Evolutionary conservation across 2,113 vertebrate genomes (phyloP).

Genomic region (Haliaeetus leucogaster): DNA sequence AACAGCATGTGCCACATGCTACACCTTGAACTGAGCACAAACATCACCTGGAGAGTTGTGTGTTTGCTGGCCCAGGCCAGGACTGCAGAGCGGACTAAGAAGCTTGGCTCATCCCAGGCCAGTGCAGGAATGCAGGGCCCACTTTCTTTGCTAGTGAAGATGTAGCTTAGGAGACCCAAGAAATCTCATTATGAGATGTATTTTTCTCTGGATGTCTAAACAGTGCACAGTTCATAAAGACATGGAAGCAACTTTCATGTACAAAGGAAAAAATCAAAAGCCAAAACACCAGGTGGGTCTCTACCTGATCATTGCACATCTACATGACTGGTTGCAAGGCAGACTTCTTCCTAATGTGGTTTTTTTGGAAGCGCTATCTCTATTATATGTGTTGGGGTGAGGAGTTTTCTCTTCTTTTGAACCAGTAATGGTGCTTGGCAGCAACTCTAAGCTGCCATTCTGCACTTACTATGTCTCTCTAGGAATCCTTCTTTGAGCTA

Average conservation of each 20-base stretch:
- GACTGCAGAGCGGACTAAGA: too few relatives aligned
- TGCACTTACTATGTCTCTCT: not conserved
- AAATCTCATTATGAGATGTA: not conserved
- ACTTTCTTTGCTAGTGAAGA: not conserved
- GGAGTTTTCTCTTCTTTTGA: not conserved
- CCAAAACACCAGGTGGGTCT: accelerated
- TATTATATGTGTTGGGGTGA: not conserved
- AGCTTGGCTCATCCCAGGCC: not conserved
- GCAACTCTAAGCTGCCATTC: not conserved
- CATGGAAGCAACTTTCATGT: not conserved
- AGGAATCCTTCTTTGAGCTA: not conserved
- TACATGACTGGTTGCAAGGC: not conserved
- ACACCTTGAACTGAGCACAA: not conserved
- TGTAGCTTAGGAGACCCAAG: not conserved
- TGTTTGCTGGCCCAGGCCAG: not conserved
- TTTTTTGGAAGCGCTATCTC: not conserved
- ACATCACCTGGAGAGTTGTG: not conserved
- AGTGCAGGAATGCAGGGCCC: too few relatives aligned
- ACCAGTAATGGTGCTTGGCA: not conserved
- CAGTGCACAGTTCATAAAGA: not conserved
- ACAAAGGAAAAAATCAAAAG: not conserved
- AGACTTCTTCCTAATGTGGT: not conserved
- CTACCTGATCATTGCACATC: not conserved
- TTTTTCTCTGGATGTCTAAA: not conserved
- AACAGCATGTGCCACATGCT: not conserved